Percentiles rank a stretch among this genome's conserved stretches.
Evolutionary conservation across 2,113 vertebrate species (phyloP).

Genomic region (Petromus typicus): DNA sequence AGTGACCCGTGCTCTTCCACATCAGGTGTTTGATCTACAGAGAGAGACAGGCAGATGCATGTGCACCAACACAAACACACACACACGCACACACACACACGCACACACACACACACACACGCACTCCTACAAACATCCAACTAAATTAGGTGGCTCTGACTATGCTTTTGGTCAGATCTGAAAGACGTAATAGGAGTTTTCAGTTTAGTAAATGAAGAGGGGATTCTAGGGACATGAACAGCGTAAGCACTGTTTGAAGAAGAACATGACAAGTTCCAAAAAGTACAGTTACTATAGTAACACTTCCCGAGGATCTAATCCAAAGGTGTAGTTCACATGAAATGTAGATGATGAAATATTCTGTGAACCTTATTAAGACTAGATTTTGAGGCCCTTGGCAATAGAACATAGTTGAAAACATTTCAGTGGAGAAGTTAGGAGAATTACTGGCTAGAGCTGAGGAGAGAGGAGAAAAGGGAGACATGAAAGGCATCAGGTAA

Average conservation of each 20-base stretch:
- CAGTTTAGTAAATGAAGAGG: neutral
- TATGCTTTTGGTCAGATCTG: neutral
- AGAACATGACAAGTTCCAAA: neutral
- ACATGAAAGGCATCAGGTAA: neutral
- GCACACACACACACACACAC: neutral
- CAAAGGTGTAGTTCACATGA: neutral
- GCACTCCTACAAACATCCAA: neutral
- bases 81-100: neutral
- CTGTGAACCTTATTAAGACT: neutral
- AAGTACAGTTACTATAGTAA: neutral
- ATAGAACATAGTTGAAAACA: neutral
- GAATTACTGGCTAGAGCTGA: neutral
- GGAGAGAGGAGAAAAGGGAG: neutral
- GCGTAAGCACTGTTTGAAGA: neutral
- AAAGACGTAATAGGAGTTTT: neutral
- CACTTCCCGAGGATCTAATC: neutral
- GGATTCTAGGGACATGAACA: neutral
- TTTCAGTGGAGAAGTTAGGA: neutral
- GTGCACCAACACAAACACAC: neutral
- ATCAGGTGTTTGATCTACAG: neutral
- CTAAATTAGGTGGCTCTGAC: neutral
- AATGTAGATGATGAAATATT: neutral
- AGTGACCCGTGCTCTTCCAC: neutral
- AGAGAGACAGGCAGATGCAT: neutral
- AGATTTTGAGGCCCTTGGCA: neutral